Conservation (phyloP, 2,797 vertebrate genomes). For the Mormyrops attenuatus region DNA sequence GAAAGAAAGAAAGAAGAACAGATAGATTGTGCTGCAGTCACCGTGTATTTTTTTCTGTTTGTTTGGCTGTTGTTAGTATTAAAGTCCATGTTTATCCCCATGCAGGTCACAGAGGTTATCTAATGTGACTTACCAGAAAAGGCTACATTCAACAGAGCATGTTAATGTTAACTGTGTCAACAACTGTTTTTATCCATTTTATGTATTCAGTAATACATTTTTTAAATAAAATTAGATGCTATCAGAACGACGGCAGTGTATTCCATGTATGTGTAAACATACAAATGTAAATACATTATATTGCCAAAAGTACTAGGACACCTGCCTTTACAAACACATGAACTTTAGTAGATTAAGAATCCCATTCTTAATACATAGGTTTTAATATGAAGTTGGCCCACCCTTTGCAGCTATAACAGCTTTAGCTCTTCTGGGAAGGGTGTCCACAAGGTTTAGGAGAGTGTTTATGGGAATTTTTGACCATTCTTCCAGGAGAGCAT, state of each 20-base stretch:
- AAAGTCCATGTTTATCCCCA: neutral
- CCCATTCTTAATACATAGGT: neutral
- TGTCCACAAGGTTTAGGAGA: neutral
- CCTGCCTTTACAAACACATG: neutral
- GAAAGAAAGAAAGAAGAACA: neutral
- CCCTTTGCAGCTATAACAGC: neutral
- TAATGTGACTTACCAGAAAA: neutral
- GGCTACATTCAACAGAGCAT: neutral
- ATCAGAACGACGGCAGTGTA: neutral
- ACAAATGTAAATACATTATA: neutral
- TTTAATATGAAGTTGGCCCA: neutral
- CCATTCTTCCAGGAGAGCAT: neutral
- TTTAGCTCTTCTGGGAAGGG: neutral
- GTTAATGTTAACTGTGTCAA: neutral
- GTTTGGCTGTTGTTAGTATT: neutral
- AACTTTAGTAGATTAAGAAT: neutral
- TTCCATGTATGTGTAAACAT: neutral
- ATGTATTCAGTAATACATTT: neutral
- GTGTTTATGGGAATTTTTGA: neutral
- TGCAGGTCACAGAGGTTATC: neutral
- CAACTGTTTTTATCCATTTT: neutral
- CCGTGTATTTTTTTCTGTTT: neutral
- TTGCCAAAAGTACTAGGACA: neutral
- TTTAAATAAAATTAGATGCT: neutral
- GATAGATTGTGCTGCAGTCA: neutral